Conservation (phyloP, 2,888 invertebrate genomes). For the Drosophila siamana region DNA sequence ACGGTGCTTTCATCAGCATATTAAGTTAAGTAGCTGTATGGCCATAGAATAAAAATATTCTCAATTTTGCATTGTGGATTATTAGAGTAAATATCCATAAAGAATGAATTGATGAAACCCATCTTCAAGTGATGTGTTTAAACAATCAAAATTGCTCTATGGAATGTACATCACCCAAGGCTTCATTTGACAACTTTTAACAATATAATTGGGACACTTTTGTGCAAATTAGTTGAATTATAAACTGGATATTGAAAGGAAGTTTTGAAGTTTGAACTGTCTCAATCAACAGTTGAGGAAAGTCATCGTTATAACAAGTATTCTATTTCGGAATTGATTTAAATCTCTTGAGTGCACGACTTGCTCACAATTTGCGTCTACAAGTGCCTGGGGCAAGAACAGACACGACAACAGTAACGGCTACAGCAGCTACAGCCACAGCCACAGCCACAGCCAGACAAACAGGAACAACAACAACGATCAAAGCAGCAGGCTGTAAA, state of each 20-base stretch:
- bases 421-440: too few relatives aligned
- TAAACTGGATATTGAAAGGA: background rate
- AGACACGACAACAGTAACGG: slow-evolving; percentile 8
- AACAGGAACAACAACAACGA: slow-evolving; percentile 12
- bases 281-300: background rate
- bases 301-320: background rate
- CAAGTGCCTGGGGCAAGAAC: slow-evolving; percentile 15
- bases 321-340: slow-evolving; percentile 17
- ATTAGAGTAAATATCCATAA: background rate
- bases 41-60: background rate
- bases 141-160: too few relatives aligned
- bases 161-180: too few relatives aligned
- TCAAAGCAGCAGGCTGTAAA: slow-evolving; percentile 39
- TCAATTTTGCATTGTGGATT: background rate
- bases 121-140: too few relatives aligned
- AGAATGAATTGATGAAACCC: too few relatives aligned
- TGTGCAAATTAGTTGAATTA: background rate
- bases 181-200: background rate
- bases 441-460: slow-evolving; percentile 29
- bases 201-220: background rate
- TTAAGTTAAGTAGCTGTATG: slow-evolving; percentile 3
- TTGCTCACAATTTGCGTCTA: background rate
- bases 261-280: background rate
- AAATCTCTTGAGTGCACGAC: slow-evolving; percentile 25
- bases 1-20: background rate